These are phyloP conservation scores for Ivindomyrus marchei DNA, from an alignment of 2,113 vertebrate species.

Conservation along the genomic window DNA sequence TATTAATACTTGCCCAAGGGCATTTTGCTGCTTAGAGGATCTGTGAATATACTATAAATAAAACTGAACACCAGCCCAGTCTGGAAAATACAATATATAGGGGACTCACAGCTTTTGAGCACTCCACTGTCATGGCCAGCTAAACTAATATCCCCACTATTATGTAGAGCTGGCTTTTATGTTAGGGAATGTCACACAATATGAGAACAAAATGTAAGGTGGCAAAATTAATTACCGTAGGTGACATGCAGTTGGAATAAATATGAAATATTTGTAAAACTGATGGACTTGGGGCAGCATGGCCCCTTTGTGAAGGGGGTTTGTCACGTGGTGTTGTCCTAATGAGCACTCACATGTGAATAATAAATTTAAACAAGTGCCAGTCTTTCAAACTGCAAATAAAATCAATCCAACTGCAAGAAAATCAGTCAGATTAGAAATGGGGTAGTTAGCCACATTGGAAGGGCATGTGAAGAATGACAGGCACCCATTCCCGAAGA, in stretches of 20 bases:
- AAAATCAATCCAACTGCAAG: not conserved
- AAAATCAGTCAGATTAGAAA: not conserved
- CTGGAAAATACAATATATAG: not conserved
- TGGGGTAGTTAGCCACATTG: not conserved
- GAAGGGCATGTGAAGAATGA: not conserved
- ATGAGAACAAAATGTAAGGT: not conserved
- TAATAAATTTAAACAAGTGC: not conserved
- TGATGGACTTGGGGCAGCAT: not conserved
- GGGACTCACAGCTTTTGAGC: not conserved
- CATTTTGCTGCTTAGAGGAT: not conserved
- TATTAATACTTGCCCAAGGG: not conserved
- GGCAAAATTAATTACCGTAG: not conserved
- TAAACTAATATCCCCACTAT: not conserved
- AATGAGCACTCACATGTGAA: not conserved
- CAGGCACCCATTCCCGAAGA: not conserved
- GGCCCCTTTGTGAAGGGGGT: not conserved
- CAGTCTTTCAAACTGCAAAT: not conserved
- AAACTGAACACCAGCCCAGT: not conserved
- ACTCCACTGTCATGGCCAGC: not conserved
- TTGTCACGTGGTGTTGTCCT: not conserved
- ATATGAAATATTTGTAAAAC: not conserved
- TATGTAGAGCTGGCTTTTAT: not conserved
- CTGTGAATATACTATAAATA: not conserved
- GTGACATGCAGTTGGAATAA: not conserved
- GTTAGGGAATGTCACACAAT: not conserved